Percentiles rank a stretch among this genome's conserved stretches.
Evolutionary conservation across 2,113 vertebrate species (phyloP).

Genomic region (Dipodomys merriami): DNA sequence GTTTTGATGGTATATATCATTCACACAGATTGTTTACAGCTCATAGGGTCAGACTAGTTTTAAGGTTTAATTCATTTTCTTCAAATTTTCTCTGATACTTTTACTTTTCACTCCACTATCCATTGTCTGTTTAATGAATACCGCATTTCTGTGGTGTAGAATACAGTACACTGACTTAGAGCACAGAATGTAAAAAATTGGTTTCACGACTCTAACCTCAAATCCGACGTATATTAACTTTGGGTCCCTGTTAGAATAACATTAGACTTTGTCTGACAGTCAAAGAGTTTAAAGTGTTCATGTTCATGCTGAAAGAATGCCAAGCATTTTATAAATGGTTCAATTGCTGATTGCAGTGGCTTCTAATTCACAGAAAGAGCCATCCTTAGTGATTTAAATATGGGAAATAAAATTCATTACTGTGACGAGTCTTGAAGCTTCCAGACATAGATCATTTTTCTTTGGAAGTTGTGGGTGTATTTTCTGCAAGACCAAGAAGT

Average conservation of each 20-base stretch:
- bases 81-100: background rate
- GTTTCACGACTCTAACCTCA: background rate
- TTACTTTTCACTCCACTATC: background rate
- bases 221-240: background rate
- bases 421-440: background rate
- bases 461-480: constrained; percentile 67
- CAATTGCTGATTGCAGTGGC: background rate
- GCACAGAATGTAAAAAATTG: background rate
- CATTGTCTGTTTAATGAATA: background rate
- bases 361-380: constrained; percentile 9
- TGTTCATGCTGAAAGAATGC: background rate
- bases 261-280: background rate
- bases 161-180: background rate
- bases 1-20: background rate
- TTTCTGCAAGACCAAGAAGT: constrained; percentile 62
- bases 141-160: background rate
- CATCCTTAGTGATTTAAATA: background rate
- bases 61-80: background rate
- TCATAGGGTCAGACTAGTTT: background rate
- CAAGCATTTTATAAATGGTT: background rate
- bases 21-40: background rate
- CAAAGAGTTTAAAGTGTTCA: background rate
- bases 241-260: background rate
- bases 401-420: constrained; percentile 4
- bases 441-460: constrained; percentile 42